A percentile compares a stretch with the other conserved stretches of the same genome.
These are phyloP conservation scores for Tiliacea aurago DNA, from an alignment of 2,888 invertebrate genomes.

Conservation along the genomic window DNA sequence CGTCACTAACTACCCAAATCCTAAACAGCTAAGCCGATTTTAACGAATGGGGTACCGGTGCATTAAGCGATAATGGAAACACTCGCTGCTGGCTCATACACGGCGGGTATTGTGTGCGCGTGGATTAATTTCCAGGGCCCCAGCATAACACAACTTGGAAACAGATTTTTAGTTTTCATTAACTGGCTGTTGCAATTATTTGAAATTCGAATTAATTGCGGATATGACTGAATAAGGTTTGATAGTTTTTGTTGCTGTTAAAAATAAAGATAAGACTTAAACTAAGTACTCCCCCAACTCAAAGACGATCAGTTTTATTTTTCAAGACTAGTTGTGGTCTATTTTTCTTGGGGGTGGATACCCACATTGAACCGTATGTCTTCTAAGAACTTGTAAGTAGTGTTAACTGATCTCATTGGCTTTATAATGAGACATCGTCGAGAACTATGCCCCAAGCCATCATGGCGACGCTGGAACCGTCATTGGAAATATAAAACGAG, in stretches of 20 bases:
- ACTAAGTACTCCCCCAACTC: too few species aligned
- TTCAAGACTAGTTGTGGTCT: not conserved
- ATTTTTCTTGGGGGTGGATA: not conserved
- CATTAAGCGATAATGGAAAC: constrained; percentile 44
- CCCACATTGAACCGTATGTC: not conserved
- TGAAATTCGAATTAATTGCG: not conserved
- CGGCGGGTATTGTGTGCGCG: not conserved
- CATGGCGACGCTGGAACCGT: not conserved
- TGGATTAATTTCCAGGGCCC: not conserved
- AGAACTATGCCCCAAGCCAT: constrained; percentile 10
- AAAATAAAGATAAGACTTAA: not conserved
- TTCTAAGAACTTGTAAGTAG: not conserved
- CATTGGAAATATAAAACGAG: not conserved
- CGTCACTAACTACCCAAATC: constrained; percentile 24
- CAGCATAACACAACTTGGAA: not conserved
- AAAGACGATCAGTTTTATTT: not conserved
- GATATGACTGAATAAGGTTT: not conserved
- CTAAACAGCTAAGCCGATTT: constrained; percentile 39
- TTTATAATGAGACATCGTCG: constrained; percentile 32
- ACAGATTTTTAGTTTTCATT: not conserved
- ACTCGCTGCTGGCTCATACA: constrained; percentile 16
- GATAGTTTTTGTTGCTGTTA: not conserved
- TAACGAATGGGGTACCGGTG: constrained; percentile 29
- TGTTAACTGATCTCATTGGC: constrained; percentile 39
- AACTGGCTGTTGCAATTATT: not conserved